These are phyloP conservation scores for Pachypeltis micranthus DNA, from an alignment of 1,140 invertebrate species.

Conservation along the genomic window DNA sequence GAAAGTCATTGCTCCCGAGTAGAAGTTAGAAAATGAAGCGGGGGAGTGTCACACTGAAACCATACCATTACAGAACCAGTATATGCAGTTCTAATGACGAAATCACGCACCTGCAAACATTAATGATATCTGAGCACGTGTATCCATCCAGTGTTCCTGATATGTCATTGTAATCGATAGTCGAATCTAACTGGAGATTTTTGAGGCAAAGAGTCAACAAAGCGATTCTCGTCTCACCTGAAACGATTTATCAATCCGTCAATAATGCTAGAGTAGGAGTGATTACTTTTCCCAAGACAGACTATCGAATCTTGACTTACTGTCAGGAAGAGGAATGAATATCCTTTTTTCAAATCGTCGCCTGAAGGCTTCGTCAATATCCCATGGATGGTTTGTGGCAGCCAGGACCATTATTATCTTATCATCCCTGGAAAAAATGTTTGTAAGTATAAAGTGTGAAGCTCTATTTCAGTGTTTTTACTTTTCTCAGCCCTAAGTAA, in stretches of 20 bases:
- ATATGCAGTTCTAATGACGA: neutral
- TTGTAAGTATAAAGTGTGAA: too few relatives aligned
- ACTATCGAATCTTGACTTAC: constrained; percentile 35
- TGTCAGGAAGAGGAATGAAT: constrained; percentile 55
- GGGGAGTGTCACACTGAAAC: too few relatives aligned
- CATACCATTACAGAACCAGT: too few relatives aligned
- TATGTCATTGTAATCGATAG: constrained; percentile 43
- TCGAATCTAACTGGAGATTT: constrained; percentile 40
- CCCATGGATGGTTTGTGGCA: constrained; percentile 66
- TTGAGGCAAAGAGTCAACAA: constrained; percentile 49
- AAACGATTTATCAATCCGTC: constrained; percentile 23
- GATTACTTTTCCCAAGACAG: neutral
- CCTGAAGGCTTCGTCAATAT: constrained; percentile 56
- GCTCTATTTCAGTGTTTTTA: too few relatives aligned
- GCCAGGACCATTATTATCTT: constrained; percentile 54
- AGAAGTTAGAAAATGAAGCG: too few relatives aligned
- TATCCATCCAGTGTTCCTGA: constrained; percentile 48
- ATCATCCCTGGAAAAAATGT: constrained; percentile 30
- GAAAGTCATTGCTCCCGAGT: too few relatives aligned
- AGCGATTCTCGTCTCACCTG: constrained; percentile 45
- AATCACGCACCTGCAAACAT: constrained; percentile 43
- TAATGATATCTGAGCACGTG: constrained; percentile 53
- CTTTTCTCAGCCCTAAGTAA: too few relatives aligned
- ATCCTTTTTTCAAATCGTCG: constrained; percentile 58
- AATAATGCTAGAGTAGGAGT: neutral